Evolutionary conservation across 2,888 invertebrate genomes (phyloP).

Genomic region (Tetheella fluctuosa): DNA sequence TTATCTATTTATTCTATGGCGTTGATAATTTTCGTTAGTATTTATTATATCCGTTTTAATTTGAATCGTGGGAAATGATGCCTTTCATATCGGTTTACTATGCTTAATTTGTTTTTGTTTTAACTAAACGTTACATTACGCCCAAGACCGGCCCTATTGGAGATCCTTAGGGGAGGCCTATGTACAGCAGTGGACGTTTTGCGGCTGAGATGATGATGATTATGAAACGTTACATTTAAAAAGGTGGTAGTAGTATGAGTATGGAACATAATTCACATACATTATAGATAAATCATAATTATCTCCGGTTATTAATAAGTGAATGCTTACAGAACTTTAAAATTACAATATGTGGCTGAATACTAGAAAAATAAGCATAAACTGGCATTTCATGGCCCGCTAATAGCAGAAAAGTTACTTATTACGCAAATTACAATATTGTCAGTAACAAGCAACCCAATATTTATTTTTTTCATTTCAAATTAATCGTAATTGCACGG

Average conservation of each 20-base stretch:
- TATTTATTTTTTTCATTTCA: background rate
- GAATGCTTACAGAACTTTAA: background rate
- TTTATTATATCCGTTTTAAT: slow-evolving; percentile 17
- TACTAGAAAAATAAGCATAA: background rate
- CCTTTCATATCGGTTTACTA: too few species aligned
- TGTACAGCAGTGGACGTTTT: too few species aligned
- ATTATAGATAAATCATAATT: too few species aligned
- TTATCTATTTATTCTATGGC: slow-evolving; percentile 28
- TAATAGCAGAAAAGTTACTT: background rate
- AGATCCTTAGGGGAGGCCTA: too few species aligned
- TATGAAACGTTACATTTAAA: too few species aligned
- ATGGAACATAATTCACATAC: too few species aligned
- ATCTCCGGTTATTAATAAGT: background rate
- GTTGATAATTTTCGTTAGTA: slow-evolving; percentile 26
- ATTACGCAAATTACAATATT: background rate
- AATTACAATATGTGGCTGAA: background rate
- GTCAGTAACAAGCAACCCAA: background rate
- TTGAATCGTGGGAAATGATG: slow-evolving; percentile 8
- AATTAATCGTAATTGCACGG: slow-evolving; percentile 25
- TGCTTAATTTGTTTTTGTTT: too few species aligned
- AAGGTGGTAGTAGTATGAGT: too few species aligned
- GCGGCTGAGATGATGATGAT: too few species aligned
- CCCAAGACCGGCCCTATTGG: too few species aligned
- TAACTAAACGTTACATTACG: too few species aligned
- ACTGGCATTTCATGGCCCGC: background rate